Base-by-base conservation (phyloP, 2,888 invertebrate genomes). In the Drosophila rellima region DNA sequence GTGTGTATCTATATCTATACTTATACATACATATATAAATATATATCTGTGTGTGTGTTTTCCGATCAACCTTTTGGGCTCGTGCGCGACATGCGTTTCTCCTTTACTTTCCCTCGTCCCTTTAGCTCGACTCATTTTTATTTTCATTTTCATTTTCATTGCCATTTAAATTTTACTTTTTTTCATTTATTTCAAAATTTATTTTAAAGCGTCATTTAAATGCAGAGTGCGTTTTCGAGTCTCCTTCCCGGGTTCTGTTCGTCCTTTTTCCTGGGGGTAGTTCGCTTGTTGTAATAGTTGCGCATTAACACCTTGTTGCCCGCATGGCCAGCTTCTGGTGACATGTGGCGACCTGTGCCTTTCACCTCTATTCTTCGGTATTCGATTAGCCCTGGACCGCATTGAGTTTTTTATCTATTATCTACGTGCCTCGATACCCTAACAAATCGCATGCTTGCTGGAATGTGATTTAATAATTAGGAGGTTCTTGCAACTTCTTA, bases 171-270 rank as follows among this genome's bases (percentile, higher is more conserved):
- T 67, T 69, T 59, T 57, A 45, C 48, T 18, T 40, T 40, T 60
- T 26, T 26, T 47, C 26, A 17, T 33, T 31, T 33, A 8, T 13
- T 31, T 18, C 6, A 39, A 69, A 50, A 47, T 45, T 51, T 65
- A 63, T 80, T 64, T 67, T 63, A 77, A 82, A 69, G 73, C 90
- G 69, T 84, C 88, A 89, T 84, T 84, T 89, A 88, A 85, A 84
- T 84, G 88, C 90, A 88, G 71, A 70, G 70, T 42, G 67, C 75
- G 83, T 83, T 51, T 23, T 40, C 23, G 20, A 6, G 8, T 17
- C 33, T 40, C 37, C 55, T 40, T 26, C 15, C 20, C 15, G 20
- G 31, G 29, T 31, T 17, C 26, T 20, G n/a, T 31, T 3, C 47
- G 33, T 33, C 13, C 39, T 40, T 39, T 59, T 39, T 17, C 15